Evolutionary conservation across 2,888 invertebrate species (phyloP).

Genomic region (Heliconius aoede): DNA sequence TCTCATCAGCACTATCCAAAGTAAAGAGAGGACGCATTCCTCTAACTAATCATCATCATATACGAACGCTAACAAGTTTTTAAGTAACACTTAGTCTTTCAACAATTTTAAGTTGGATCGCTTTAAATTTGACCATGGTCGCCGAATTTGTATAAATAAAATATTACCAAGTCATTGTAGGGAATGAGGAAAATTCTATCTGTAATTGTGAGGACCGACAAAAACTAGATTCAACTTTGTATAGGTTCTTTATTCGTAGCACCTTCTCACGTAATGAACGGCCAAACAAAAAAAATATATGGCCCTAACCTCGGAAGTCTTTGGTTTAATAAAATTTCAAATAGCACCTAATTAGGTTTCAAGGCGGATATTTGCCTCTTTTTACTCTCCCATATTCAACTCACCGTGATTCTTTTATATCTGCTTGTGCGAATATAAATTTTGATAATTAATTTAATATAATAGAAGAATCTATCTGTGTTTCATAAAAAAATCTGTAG

Average conservation of each 20-base stretch:
- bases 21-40: constrained; percentile 2
- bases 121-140: constrained; percentile 27
- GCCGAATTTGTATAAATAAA: constrained; percentile 34
- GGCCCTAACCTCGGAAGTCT: constrained; percentile 21
- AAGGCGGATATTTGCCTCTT: constrained; percentile 11
- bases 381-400: constrained; percentile 2
- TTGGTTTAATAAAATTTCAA: constrained; percentile 11
- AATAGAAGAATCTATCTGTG: constrained; percentile 36
- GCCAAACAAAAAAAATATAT: constrained; percentile 11
- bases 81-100: constrained; percentile 17
- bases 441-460: constrained; percentile 40
- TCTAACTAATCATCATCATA: constrained; percentile 17
- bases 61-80: constrained; percentile 26
- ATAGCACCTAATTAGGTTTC: constrained; percentile 17
- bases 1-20: not conserved
- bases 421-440: constrained; percentile 37
- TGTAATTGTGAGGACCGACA: constrained; percentile 33
- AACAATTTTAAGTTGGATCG: constrained; percentile 15
- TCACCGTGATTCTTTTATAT: constrained; percentile 34
- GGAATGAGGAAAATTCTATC: constrained; percentile 36
- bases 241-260: constrained; percentile 14
- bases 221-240: constrained; percentile 32
- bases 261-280: constrained; percentile 12
- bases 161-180: constrained; percentile 34
- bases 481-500: constrained; percentile 39